phyloP scores from a whole-genome alignment of 1,140 invertebrate genomes.

The Formica exsecta region DNA sequence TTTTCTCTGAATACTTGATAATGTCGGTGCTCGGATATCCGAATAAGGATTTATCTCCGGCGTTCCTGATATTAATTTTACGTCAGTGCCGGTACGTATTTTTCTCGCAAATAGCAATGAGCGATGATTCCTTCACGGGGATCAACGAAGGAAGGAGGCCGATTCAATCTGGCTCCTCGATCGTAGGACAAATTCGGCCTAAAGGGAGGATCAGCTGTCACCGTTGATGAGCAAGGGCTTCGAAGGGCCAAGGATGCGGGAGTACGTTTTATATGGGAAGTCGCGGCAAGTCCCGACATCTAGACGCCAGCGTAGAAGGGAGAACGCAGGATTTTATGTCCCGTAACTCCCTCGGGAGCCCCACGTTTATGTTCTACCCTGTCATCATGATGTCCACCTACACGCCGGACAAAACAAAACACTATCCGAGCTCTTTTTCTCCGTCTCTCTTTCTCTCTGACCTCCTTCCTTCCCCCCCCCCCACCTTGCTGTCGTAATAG shows the following conservation, averaged over 20 bases:
- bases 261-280: conserved; percentile 75
- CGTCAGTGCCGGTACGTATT: not conserved
- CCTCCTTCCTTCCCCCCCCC: not conserved
- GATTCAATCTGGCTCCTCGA: conserved; percentile 72
- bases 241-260: conserved; percentile 68
- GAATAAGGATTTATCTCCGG: not conserved
- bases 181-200: conserved; percentile 75
- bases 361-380: conserved; percentile 83
- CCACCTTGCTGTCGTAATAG: conserved; percentile 64
- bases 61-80: conserved; percentile 26
- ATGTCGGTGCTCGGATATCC: too few species aligned
- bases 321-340: conserved; percentile 85
- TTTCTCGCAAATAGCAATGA: conserved; percentile 7
- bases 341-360: conserved; percentile 84
- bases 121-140: not conserved
- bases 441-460: conserved; percentile 13
- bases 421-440: conserved; percentile 67
- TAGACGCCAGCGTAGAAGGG: conserved; percentile 82
- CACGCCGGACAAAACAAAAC: conserved; percentile 83
- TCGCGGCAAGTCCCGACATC: conserved; percentile 82
- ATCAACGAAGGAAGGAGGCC: conserved; percentile 19
- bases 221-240: conserved; percentile 79
- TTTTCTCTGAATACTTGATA: too few species aligned
- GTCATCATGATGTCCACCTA: conserved; percentile 85
- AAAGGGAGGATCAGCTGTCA: conserved; percentile 83